Base-by-base conservation (phyloP, 2,888 invertebrate species). In the Pollenia griseotomentosa region DNA sequence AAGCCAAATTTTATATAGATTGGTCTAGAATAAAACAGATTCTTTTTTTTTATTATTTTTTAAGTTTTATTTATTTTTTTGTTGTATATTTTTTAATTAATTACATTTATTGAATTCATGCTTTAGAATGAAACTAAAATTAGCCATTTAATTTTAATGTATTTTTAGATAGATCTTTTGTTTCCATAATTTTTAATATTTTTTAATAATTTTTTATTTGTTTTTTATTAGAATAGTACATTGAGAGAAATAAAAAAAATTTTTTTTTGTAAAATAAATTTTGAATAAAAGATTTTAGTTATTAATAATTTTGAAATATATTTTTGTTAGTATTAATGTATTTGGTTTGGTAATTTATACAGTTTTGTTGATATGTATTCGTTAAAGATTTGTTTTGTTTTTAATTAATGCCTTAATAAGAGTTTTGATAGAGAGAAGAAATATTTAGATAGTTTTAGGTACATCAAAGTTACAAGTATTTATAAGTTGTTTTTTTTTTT, bases 401-500 rank as follows among this genome's bases (percentile, higher is more conserved):
- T 70, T n/a, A 0, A 4, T 12, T 68, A 68, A 74, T 63, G 53
- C 40, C 57, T 65, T 55, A 51, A 74, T 51, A 83, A 78, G 57
- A 71, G 11, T 57, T 48, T 63, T 75, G 48, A 55, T 65, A 85
- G 63, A 83, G 75, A 88, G 66, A 80, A 71, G 66, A 80, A 82
- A 68, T 51, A 74, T 82, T 42, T 66, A 85, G 88, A 73, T 85
- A 80, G 88, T 89, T 85, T 88, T 88, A 90, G 90, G 90, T 90
- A 90, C 90, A 85, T 89, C 90, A 89, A 89, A 89, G 89, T 90
- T 88, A 85, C 89, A 86, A 88, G 78, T 83, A 78, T 70, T 6
- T 70, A 23, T 40, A 23, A 68, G 11, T 53, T 42, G 42, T 44
- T 71, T 55, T 14, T 23, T 19, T 46, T 48, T 48, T 66, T 14